phyloP scores from a whole-genome alignment of 1,140 invertebrate genomes.

The Archivesica marissinica region DNA sequence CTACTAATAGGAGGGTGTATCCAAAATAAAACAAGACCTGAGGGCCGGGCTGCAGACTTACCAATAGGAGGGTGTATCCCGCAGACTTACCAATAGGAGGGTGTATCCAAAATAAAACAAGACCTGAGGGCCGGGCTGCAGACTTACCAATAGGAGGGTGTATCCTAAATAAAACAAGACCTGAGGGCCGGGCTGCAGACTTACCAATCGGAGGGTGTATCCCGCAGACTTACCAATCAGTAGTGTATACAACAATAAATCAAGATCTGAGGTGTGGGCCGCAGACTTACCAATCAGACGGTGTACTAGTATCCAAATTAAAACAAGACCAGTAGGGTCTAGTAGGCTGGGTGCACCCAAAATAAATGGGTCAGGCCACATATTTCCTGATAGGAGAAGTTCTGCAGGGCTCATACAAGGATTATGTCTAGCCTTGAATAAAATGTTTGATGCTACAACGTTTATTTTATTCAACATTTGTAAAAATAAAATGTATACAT shows the following conservation, averaged over 20 bases:
- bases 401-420: neutral
- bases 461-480: neutral
- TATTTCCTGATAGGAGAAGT: neutral
- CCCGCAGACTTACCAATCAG: neutral
- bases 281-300: neutral
- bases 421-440: neutral
- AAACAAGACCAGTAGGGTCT: no score
- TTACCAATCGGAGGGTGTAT: neutral
- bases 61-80: neutral
- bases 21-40: neutral
- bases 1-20: neutral
- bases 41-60: neutral
- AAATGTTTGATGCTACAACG: neutral
- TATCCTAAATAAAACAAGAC: neutral
- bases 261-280: neutral
- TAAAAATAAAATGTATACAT: neutral
- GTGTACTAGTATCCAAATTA: neutral
- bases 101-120: neutral
- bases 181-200: neutral
- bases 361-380: neutral
- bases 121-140: neutral
- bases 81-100: neutral
- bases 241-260: neutral
- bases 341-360: neutral
- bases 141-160: neutral